Conservation (phyloP, 2,113 vertebrate species). For the Gadus macrocephalus region DNA sequence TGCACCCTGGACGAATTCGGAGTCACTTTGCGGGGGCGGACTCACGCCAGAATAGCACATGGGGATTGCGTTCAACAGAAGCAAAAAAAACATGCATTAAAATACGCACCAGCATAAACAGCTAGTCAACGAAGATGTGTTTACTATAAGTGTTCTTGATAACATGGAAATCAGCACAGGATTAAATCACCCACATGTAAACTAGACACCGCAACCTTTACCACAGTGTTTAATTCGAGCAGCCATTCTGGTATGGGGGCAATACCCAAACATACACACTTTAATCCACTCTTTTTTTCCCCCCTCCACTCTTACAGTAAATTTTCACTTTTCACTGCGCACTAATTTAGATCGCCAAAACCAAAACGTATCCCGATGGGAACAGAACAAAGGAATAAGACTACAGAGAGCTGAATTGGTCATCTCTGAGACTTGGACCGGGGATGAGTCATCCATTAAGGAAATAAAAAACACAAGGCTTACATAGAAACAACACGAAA, state of each 20-base stretch:
- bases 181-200: slow-evolving; percentile 18
- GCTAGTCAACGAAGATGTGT: too few relatives aligned
- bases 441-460: slow-evolving; percentile 24
- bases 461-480: slow-evolving; percentile 18
- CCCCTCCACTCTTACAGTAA: slow-evolving; percentile 36
- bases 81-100: neutral
- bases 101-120: too few relatives aligned
- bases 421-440: slow-evolving; percentile 27
- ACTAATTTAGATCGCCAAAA: slow-evolving; percentile 53
- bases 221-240: slow-evolving; percentile 53
- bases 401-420: slow-evolving; percentile 39
- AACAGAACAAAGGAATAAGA: slow-evolving; percentile 44
- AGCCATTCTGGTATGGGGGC: slow-evolving; percentile 53
- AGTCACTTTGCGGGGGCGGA: slow-evolving; percentile 3
- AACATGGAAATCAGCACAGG: slow-evolving; percentile 27
- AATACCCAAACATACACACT: slow-evolving; percentile 58
- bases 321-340: slow-evolving; percentile 40
- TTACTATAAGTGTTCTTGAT: slow-evolving; percentile 3
- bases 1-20: slow-evolving; percentile 13
- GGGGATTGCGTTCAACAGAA: slow-evolving; percentile 22
- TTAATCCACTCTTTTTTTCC: slow-evolving; percentile 31
- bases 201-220: slow-evolving; percentile 35
- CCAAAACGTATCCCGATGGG: slow-evolving; percentile 39
- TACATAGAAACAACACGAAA: slow-evolving; percentile 22
- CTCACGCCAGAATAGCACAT: slow-evolving; percentile 19